Evolutionary conservation across 2,797 vertebrate species (phyloP).

Genomic region (Ara ararauna): DNA sequence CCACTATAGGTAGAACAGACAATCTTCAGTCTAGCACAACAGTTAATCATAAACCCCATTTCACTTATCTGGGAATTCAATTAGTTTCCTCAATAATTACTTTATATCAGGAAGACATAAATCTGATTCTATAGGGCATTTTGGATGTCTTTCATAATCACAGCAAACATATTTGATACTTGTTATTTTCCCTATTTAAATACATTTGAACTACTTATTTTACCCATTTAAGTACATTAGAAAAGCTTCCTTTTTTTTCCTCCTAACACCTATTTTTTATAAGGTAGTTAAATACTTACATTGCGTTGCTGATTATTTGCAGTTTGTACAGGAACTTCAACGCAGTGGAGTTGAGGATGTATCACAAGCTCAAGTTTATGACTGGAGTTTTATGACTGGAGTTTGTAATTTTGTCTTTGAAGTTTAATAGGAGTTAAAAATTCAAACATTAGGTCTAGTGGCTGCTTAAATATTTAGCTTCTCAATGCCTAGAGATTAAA

Average conservation of each 20-base stretch:
- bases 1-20: accelerated
- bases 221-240: not conserved
- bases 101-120: not conserved
- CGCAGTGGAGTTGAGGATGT: not conserved
- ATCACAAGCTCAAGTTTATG: not conserved
- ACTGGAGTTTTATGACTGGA: not conserved
- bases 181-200: not conserved
- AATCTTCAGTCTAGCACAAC: not conserved
- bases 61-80: not conserved
- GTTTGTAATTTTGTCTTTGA: not conserved
- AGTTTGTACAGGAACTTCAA: not conserved
- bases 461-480: slow-evolving; percentile 59
- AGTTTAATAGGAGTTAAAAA: slow-evolving; percentile 10
- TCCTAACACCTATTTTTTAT: not conserved
- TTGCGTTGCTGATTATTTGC: not conserved
- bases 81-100: not conserved
- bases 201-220: not conserved
- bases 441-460: slow-evolving; percentile 12
- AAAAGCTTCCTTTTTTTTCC: not conserved
- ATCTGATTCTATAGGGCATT: not conserved
- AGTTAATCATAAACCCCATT: not conserved
- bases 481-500: slow-evolving; percentile 37
- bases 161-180: not conserved
- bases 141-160: not conserved
- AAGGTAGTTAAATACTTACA: not conserved